Evolutionary conservation across 2,113 vertebrate species (phyloP).

Genomic region (Paradisaea rubra): DNA sequence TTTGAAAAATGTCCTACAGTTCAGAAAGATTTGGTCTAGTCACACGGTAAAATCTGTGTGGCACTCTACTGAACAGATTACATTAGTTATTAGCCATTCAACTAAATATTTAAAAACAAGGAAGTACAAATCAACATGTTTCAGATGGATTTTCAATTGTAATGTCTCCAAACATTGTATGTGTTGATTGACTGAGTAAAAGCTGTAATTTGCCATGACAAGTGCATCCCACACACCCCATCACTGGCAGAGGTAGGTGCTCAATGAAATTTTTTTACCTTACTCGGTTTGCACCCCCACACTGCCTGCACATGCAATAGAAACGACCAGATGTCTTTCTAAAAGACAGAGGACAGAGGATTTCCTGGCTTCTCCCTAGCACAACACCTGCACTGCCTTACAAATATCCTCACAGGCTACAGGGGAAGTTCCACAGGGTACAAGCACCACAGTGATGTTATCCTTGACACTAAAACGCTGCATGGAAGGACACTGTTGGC

Average conservation of each 20-base stretch:
- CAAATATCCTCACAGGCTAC: neutral
- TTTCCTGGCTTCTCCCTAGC: neutral
- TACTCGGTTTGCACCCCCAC: neutral
- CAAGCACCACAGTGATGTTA: accelerated
- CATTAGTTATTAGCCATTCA: neutral
- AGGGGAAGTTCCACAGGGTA: neutral
- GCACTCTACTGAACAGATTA: neutral
- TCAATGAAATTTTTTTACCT: neutral
- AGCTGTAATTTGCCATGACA: neutral
- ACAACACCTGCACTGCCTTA: neutral
- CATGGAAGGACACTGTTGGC: neutral
- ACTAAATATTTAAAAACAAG: neutral
- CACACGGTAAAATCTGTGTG: neutral
- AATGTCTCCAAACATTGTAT: neutral
- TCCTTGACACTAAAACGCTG: neutral
- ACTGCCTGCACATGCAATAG: neutral
- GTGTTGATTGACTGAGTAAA: neutral
- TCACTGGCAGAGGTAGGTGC: neutral
- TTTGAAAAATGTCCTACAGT: neutral
- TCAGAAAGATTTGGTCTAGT: neutral
- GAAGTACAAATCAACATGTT: neutral
- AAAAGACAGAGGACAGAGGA: neutral
- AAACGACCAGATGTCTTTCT: neutral
- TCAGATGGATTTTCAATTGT: neutral
- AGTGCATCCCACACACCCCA: neutral